Conservation (phyloP, 1,140 invertebrate species). For the Xylocopa sonorina region DNA sequence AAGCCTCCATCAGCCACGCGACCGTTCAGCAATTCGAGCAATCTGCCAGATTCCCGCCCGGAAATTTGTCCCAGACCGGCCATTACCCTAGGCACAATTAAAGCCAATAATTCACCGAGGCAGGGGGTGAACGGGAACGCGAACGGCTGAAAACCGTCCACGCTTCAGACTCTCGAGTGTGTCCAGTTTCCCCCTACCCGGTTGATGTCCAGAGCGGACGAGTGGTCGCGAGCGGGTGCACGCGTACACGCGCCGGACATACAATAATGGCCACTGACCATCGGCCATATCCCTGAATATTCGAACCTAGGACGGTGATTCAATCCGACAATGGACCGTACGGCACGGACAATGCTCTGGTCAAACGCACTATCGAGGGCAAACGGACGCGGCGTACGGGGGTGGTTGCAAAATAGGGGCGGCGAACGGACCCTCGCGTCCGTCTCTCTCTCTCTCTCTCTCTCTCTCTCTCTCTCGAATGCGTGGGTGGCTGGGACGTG, state of each 20-base stretch:
- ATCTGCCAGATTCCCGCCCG: conserved; percentile 49
- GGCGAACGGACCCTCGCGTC: conserved; percentile 58
- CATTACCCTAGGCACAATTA: conserved; percentile 74
- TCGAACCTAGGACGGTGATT: conserved; percentile 73
- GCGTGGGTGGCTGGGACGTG: conserved; percentile 69
- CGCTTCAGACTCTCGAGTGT: conserved; percentile 68
- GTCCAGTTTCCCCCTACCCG: conserved; percentile 25
- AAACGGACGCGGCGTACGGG: conserved; percentile 40
- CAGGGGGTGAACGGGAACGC: not conserved
- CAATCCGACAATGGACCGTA: conserved; percentile 79
- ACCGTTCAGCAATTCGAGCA: conserved; percentile 29
- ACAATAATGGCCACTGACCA: conserved; percentile 77
- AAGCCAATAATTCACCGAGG: conserved; percentile 78
- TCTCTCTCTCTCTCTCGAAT: conserved; percentile 21
- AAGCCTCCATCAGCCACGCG: conserved; percentile 58
- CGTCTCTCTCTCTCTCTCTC: conserved; percentile 38
- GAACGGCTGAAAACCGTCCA: conserved; percentile 43
- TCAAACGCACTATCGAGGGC: conserved; percentile 73
- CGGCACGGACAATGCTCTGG: conserved; percentile 75
- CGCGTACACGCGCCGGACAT: conserved; percentile 44
- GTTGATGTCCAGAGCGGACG: not conserved
- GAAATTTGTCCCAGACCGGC: conserved; percentile 72
- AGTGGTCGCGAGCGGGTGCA: not conserved
- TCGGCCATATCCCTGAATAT: conserved; percentile 76
- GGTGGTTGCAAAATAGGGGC: conserved; percentile 71